Evolutionary conservation across 1,140 invertebrate species (phyloP), one percentile per base, ranked within the genome.

Genomic region (Eciton burchellii): DNA sequence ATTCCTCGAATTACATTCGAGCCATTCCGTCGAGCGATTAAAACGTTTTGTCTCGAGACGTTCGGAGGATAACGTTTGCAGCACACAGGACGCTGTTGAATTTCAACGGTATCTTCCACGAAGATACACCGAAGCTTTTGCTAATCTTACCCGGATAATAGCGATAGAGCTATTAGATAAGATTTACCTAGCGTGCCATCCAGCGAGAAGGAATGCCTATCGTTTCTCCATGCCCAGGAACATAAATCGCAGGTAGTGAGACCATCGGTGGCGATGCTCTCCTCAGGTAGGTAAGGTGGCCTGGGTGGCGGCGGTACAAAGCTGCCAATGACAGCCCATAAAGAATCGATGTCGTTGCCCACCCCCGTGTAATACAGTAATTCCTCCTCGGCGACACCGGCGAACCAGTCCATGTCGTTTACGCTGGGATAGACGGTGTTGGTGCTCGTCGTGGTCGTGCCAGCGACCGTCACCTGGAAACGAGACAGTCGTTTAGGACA

Each of bases 241-340:
- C 96, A 96, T 49, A 96, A 94, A 93, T 96, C 96, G 92, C 96
- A 96, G 86, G 96, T 96, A 82, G 96, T 96, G 70, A 96, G 94
- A 72, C 96, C 96, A 92, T 96, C 96, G 63, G 95, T 94, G 52
- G 94, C 91, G 82, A 95, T 92, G 49, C 93, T 92, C 68, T 95
- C 95, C 72, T 96, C 95, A 49, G 95, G 95, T 52, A 96, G 94
- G 90, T 95, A 96, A 47, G 95, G 93, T 5, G 96, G 96, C 70
- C 96, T 92, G 43, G 96, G 96, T 26, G 96, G 96, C 11, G 96
- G 96, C 43, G 96, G 96, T 56, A 96, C 95, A 88, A 96, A 96
- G 73, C 94, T 95, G 1, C 95, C 91, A 77, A 94, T 93, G 59
- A 94, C 95, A 81, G 95, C 94, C 95, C 95, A 96, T n/a, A 96